Evolutionary conservation across 1,140 invertebrate genomes (phyloP).

Genomic region (Drosophila navojoa): DNA sequence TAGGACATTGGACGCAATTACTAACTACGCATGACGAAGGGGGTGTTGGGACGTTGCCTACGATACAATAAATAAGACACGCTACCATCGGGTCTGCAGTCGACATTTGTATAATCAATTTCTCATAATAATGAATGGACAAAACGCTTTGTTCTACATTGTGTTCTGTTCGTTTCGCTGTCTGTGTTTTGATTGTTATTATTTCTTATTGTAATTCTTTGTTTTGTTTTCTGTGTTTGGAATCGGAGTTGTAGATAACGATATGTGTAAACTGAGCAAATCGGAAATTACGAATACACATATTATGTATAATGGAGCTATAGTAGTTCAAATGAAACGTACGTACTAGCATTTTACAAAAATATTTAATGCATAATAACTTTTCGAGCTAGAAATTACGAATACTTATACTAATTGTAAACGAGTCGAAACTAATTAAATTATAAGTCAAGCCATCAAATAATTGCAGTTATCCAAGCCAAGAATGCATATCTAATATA

Average conservation of each 20-base stretch:
- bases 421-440: conserved; percentile 36
- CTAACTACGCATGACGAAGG: conserved; percentile 47
- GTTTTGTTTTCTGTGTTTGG: not conserved
- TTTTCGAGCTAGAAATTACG: conserved; percentile 72
- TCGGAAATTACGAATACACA: conserved; percentile 25
- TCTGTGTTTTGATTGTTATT: conserved; percentile 32
- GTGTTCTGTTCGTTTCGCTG: conserved; percentile 40
- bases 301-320: conserved; percentile 13
- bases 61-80: conserved; percentile 69
- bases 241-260: conserved; percentile 14
- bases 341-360: conserved; percentile 55
- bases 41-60: conserved; percentile 23
- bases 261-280: conserved; percentile 30
- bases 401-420: conserved; percentile 44
- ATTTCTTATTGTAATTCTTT: not conserved
- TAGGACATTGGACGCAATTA: conserved; percentile 70
- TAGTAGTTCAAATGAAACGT: conserved; percentile 43
- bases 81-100: conserved; percentile 83
- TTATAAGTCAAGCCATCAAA: conserved; percentile 42
- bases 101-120: conserved; percentile 51
- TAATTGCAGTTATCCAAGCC: conserved; percentile 58
- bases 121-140: conserved; percentile 18
- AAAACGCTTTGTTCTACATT: conserved; percentile 33
- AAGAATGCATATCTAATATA: conserved; percentile 22
- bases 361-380: conserved; percentile 67